Base-by-base conservation (phyloP, 2,113 vertebrate genomes). In the Ameiurus melas region DNA sequence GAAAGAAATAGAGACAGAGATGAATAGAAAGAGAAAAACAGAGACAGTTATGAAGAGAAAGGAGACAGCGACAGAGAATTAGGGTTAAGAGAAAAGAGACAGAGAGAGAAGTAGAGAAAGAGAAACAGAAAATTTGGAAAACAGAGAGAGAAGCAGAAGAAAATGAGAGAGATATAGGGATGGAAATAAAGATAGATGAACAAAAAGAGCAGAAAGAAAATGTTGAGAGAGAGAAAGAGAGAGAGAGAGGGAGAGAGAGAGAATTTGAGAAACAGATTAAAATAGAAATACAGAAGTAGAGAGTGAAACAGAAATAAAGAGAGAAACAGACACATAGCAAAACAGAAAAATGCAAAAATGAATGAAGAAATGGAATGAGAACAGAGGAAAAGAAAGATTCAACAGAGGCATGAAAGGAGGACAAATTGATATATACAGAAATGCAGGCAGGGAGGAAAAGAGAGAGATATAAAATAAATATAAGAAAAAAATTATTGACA, bases 181-280 rank as follows among this genome's bases (percentile, higher is more conserved):
- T 0, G 10, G 55, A n/a, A 77, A 30, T 30, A 30, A 85, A 70
- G 1, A 70, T 16, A 17, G 30, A 70, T 33, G 13, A 79, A 85
- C 89, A 92, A 81, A 85, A 88, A 92, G 91, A 93, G 87, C 62
- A 16, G 47, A 12, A 36, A 83, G 89, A 0, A 43, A 10, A 73
- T 39, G 39, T 20, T 8, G 70, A 73, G 5, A 19, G 36, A 22
- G 89, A 89, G 89, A 87, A 47, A 80, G 64, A 90, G 20, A 68
- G 62, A 85, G 58, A 83, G 77, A 83, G 70, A 53, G 53, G 77
- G 79, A 83, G 53, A 30, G 77, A 30, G 8, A 47, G 60, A 43
- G 82, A 73, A 83, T 27, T 17, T 0, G 16, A 84, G 80, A 85
- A 84, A 91, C 27, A 33, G 13, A 19, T 13, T 16, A 0, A 79